Conservation (phyloP, 2,113 vertebrate genomes). For the Nesogale talazaci region DNA sequence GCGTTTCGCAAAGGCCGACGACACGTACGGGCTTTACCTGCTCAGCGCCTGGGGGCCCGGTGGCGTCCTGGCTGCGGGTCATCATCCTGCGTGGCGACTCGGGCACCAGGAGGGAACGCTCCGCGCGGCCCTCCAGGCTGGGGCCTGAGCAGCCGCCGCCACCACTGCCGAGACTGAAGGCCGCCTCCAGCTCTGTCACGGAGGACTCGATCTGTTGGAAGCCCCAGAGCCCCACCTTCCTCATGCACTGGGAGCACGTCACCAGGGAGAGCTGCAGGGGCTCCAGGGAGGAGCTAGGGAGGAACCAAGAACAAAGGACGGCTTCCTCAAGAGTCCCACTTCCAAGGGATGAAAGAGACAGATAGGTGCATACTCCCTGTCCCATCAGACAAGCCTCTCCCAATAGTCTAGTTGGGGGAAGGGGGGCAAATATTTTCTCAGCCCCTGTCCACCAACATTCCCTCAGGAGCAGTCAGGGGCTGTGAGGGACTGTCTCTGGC, state of each 20-base stretch:
- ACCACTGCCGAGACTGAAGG: conserved; percentile 58
- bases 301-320: not conserved
- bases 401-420: not conserved
- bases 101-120: conserved; percentile 80
- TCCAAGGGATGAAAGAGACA: not conserved
- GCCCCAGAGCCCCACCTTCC: conserved; percentile 95
- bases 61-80: conserved; percentile 92
- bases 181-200: conserved; percentile 81
- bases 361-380: not conserved
- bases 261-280: conserved; percentile 90
- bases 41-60: conserved; percentile 76
- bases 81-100: conserved; percentile 92
- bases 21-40: conserved; percentile 84
- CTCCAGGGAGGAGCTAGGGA: conserved; percentile 83
- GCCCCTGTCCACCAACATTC: not conserved
- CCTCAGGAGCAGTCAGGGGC: not conserved
- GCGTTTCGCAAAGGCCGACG: no score
- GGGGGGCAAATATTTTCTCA: not conserved
- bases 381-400: not conserved
- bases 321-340: conserved; percentile 16
- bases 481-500: not conserved
- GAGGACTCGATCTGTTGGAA: conserved; percentile 92
- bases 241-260: conserved; percentile 93
- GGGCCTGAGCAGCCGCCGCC: not conserved
- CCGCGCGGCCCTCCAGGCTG: conserved; percentile 81